phyloP scores from a whole-genome alignment of 2,113 vertebrate genomes.

The Charadrius vociferus region DNA sequence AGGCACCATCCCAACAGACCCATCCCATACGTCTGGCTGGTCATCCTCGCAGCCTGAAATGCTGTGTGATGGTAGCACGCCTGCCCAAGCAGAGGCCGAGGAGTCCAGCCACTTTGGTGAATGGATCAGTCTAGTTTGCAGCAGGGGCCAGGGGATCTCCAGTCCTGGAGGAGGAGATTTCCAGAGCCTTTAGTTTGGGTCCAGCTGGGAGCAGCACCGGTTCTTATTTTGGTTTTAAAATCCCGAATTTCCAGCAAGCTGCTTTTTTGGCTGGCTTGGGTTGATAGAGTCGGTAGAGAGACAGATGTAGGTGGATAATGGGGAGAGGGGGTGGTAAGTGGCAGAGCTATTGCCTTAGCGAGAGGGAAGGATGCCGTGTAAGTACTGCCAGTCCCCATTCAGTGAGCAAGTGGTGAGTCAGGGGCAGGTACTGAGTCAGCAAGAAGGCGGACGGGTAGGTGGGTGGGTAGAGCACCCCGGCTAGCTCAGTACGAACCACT shows the following conservation, averaged over 20 bases:
- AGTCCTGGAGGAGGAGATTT: not conserved
- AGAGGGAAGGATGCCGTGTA: conserved; percentile 28
- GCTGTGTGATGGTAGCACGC: rapidly evolving
- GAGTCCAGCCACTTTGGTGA: not conserved
- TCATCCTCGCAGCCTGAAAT: not conserved
- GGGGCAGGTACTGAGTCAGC: conserved; percentile 64
- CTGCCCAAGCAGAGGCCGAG: not conserved
- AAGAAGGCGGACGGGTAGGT: conserved; percentile 39
- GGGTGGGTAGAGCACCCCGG: conserved; percentile 10
- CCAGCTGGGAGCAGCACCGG: not conserved
- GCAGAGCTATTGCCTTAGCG: conserved; percentile 46
- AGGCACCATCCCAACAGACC: not conserved
- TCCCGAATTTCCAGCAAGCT: not conserved
- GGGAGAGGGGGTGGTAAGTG: conserved; percentile 53
- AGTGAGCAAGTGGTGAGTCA: conserved; percentile 56
- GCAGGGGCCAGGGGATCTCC: not conserved
- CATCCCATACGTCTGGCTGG: not conserved
- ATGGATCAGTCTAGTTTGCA: not conserved
- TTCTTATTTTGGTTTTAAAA: conserved; percentile 34
- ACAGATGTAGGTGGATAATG: conserved; percentile 67
- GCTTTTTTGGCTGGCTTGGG: conserved; percentile 38
- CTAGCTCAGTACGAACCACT: not conserved
- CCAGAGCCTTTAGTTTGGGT: not conserved
- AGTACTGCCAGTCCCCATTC: conserved; percentile 64
- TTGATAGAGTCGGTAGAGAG: conserved; percentile 54